A percentile compares a stretch with the other conserved stretches of the same genome.
Evolutionary conservation across 2,113 vertebrate genomes (phyloP).

Genomic region (Dolichallabes microphthalmus): DNA sequence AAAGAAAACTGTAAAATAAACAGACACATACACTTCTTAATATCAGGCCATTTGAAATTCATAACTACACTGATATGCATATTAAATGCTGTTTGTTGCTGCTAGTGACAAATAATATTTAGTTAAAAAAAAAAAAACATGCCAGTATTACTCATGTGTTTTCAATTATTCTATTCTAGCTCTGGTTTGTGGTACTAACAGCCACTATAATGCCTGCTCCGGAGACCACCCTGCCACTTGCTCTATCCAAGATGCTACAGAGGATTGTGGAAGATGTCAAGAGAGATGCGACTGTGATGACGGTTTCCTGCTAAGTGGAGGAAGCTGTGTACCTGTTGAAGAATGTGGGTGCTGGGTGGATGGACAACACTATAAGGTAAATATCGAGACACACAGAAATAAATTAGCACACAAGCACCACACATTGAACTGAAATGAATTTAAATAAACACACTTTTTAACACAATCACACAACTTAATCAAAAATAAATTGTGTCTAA

Average conservation of each 20-base stretch:
- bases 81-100: background rate
- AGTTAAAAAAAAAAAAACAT: background rate
- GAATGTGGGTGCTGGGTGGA: constrained; percentile 75
- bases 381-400: background rate
- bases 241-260: constrained; percentile 55
- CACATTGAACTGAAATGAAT: background rate
- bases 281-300: constrained; percentile 72
- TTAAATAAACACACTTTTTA: background rate
- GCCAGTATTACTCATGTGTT: background rate
- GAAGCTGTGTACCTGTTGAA: constrained; percentile 63
- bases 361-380: constrained; percentile 69
- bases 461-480: too few relatives aligned
- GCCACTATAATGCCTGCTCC: constrained; percentile 71
- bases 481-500: background rate
- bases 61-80: background rate
- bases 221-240: constrained; percentile 71
- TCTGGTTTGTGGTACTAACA: constrained; percentile 65
- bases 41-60: background rate
- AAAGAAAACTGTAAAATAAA: background rate
- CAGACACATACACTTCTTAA: background rate
- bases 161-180: constrained; percentile 52
- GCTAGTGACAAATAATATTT: background rate
- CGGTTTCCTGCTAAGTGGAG: constrained; percentile 71
- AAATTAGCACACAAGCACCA: background rate
- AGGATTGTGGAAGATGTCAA: constrained; percentile 67